Conservation (phyloP, 2,113 vertebrate species). For the Sarotherodon lohbergeri region DNA sequence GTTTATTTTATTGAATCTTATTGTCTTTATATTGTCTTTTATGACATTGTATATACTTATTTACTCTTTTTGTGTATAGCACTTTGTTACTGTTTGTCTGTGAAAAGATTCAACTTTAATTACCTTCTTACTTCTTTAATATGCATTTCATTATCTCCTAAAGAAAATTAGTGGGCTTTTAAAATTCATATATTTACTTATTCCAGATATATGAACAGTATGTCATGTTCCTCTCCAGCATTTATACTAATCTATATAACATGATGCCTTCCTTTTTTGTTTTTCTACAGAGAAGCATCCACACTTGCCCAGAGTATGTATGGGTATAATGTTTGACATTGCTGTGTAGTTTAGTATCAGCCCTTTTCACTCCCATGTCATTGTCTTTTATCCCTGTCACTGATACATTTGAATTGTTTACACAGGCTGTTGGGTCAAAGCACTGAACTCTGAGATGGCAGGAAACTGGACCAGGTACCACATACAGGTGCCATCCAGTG, state of each 20-base stretch:
- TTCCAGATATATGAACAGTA: not conserved
- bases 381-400: not conserved
- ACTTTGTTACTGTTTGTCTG: not conserved
- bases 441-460: not conserved
- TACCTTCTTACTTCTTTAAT: not conserved
- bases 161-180: not conserved
- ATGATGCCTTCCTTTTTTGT: too few species aligned
- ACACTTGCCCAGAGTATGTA: not conserved
- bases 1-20: not conserved
- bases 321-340: not conserved
- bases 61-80: not conserved
- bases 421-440: not conserved
- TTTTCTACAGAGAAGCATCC: not conserved
- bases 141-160: not conserved
- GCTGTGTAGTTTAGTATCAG: not conserved
- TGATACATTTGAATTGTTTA: not conserved
- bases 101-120: not conserved
- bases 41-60: not conserved
- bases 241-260: not conserved
- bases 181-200: not conserved
- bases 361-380: not conserved
- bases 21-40: not conserved
- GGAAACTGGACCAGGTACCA: not conserved
- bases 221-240: not conserved
- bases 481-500: not conserved